A percentile compares a stretch with the other conserved stretches of the same genome.
Evolutionary conservation across 1,140 invertebrate genomes (phyloP).

Genomic region (Acyrthosiphon pisum): DNA sequence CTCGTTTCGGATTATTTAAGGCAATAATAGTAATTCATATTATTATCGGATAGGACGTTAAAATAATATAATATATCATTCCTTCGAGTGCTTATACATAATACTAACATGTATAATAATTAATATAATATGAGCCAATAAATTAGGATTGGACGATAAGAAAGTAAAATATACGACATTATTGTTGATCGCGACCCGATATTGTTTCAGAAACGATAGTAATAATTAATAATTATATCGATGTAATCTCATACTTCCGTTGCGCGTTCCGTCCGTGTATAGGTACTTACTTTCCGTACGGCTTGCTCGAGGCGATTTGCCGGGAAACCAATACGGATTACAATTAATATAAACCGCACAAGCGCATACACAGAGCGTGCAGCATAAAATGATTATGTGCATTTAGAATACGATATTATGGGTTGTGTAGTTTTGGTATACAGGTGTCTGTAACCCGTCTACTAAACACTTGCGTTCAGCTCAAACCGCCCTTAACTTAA

Average conservation of each 20-base stretch:
- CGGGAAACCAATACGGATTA: not conserved
- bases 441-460: too few relatives aligned
- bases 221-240: slow-evolving; percentile 3
- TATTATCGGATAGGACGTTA: not conserved
- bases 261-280: not conserved
- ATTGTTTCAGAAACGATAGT: not conserved
- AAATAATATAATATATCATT: not conserved
- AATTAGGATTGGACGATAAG: not conserved
- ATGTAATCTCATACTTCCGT: slow-evolving; percentile 6
- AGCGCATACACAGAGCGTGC: not conserved
- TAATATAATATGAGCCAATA: not conserved
- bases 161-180: not conserved
- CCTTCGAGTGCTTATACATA: not conserved
- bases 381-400: not conserved
- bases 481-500: too few relatives aligned
- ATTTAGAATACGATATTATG: too few relatives aligned
- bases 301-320: not conserved
- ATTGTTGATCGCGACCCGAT: not conserved
- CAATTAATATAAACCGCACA: not conserved
- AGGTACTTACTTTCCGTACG: not conserved
- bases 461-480: too few relatives aligned
- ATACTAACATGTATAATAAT: not conserved
- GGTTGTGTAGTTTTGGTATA: too few relatives aligned
- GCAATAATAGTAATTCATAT: not conserved
- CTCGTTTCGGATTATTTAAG: not conserved